These are phyloP conservation scores for Galendromus occidentalis DNA, from an alignment of 1,140 invertebrate species.

Conservation along the genomic window DNA sequence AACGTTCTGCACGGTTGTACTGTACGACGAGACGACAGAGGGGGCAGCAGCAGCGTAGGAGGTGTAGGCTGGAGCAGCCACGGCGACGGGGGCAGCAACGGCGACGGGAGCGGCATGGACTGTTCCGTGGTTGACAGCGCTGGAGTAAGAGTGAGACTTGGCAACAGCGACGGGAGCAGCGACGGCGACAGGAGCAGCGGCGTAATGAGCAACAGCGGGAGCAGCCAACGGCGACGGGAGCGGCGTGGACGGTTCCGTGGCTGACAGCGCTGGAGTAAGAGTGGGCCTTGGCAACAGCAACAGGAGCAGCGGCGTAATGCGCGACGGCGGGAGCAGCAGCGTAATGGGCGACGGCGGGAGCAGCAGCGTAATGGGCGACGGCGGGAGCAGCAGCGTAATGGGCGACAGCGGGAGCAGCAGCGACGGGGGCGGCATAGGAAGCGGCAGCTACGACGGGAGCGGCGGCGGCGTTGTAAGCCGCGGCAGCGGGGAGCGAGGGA, in stretches of 20 bases:
- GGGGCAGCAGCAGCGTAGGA: not conserved
- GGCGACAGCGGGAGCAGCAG: not conserved
- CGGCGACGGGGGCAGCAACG: not conserved
- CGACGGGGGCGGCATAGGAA: slow-evolving; percentile 10
- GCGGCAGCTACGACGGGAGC: slow-evolving; percentile 19
- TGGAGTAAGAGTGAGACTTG: not conserved
- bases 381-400: not conserved
- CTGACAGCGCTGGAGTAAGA: not conserved
- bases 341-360: not conserved
- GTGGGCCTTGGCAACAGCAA: not conserved
- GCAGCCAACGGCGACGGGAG: not conserved
- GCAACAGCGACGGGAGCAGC: not conserved
- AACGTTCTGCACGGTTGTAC: not conserved
- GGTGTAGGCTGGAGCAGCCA: not conserved
- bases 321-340: not conserved
- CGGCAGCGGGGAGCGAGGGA: slow-evolving; percentile 32
- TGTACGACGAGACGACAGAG: not conserved
- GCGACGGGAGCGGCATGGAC: slow-evolving; percentile 4
- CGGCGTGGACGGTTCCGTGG: not conserved
- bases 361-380: not conserved
- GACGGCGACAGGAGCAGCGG: not conserved
- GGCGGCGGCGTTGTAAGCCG: slow-evolving; percentile 31
- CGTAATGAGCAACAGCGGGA: not conserved
- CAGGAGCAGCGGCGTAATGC: not conserved
- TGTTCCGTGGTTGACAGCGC: slow-evolving; percentile 4